These are phyloP conservation scores for Teinopalpus imperialis DNA, from an alignment of 2,888 invertebrate species.

Conservation along the genomic window DNA sequence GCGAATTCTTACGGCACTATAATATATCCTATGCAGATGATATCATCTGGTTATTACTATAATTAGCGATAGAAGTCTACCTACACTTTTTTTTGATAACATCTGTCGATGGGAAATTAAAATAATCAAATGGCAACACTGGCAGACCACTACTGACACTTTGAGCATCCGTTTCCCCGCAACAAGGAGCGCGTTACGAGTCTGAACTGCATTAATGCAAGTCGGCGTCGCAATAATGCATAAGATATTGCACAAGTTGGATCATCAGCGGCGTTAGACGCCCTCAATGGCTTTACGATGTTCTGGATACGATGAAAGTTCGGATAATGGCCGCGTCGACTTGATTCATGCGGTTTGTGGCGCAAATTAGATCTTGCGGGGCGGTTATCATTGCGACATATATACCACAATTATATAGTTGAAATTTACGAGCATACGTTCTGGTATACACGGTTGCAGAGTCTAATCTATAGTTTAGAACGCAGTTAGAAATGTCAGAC, in stretches of 20 bases:
- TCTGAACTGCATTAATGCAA: constrained; percentile 53
- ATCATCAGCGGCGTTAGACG: constrained; percentile 58
- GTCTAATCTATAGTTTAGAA: no score
- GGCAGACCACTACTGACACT: constrained; percentile 25
- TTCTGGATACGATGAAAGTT: constrained; percentile 51
- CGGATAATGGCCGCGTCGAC: constrained; percentile 45
- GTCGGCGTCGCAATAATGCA: constrained; percentile 54
- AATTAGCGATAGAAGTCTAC: no score
- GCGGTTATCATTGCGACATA: neutral
- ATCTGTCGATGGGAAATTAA: constrained; percentile 11
- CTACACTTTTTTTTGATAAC: no score
- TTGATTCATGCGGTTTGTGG: constrained; percentile 55
- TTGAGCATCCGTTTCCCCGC: constrained; percentile 17
- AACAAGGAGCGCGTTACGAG: constrained; percentile 19
- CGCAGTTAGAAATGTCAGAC: no score
- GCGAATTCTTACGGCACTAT: no score
- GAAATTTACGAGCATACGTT: no score
- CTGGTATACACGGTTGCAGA: no score
- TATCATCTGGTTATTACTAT: no score
- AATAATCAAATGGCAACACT: constrained; percentile 17
- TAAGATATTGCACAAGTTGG: constrained; percentile 68
- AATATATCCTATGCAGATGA: no score
- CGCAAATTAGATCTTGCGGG: constrained; percentile 19
- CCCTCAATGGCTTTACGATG: constrained; percentile 49
- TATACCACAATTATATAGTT: no score